Base-by-base conservation (phyloP, 1,140 invertebrate genomes). In the Tetramorium simillimum region DNA sequence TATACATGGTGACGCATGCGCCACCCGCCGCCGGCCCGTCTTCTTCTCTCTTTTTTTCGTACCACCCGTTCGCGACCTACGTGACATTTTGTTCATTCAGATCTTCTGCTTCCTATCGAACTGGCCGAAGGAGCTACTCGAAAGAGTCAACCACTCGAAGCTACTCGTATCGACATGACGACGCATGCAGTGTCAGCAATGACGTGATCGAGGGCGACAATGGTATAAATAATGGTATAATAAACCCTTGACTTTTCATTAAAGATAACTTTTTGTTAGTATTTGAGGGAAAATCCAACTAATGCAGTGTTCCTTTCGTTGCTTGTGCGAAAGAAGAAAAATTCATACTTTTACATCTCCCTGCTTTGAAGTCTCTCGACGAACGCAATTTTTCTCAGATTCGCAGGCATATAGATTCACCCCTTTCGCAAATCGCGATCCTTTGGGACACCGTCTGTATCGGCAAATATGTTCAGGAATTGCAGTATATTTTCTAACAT, bases 1-100 rank as follows among this genome's bases (percentile, higher is more conserved):
- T 89, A 60, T 58, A 63, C 65, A 49, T 21, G 10, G 18, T 18
- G 67, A 86, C 93, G 93, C 93, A 93, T 87, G 93, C 93, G 92
- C 87, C 49, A 58, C 81, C 58, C 18, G 28, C 21, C 14, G 21
- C 46, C 56, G 37, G 33, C 76, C 28, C 21, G 6, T 40, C 82
- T 92, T 75, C 49, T 18, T 58, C 28, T 82, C 14, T 78, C 70
- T 60, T 69, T 76, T 87, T 89, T 75, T 81, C 53, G 49, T 43
- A 72, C 88, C 91, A 89, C 82, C 89, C 91, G 86, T 89, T 65
- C 65, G 87, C 78, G 67, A 75, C 75, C 78, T 85, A 84, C 86
- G 89, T 92, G 43, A 90, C 65, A 86, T 91, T 92, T 90, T 90
- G 24, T 87, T 82, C 90, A 86, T 88, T 86, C 86, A 86, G 56